Base-by-base conservation (phyloP, 2,113 vertebrate species). In the Amblyornis subalaris region DNA sequence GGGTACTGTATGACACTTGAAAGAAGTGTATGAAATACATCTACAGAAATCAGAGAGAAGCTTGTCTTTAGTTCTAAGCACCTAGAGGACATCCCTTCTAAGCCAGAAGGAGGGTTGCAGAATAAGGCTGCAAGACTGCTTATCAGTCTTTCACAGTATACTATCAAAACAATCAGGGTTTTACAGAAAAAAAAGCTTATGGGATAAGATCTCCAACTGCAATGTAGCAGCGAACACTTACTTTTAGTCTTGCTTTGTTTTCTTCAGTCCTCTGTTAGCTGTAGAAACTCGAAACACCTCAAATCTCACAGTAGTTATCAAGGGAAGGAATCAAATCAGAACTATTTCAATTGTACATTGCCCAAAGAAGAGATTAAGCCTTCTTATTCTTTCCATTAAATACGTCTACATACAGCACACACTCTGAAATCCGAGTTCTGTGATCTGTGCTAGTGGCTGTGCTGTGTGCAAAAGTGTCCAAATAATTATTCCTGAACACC, bases 251-350 rank as follows among this genome's bases (percentile, higher is more conserved):
- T 20, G 6, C 29, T 93, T 85, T 57, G 19, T 88, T 88, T 81
- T 79, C 50, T 53, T 89, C 29, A 90, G 73, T 44, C 35, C 16
- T 90, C 22, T 87, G 11, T 44, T 79, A 85, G 66, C 67, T 84
- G 86, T 83, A 64, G 80, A 66, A 92, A 67, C 54, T 29, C 93
- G 67, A 94, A 94, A 89, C 53, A 54, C 85, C 57, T 95, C 80
- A 94, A 90, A 65, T 91, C 40, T 93, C 92, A 73, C 36, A 25
- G 22, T 70, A 18, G 10, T 92, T 89, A 73, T 88, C 77, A 48
- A 3, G 6, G 91, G 75, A 77, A 94, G 35, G 38, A 83, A 70
- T 91, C 38, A 86, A 79, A 66, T 89, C 51, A 71, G 40, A 84
- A 64, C 17, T 64, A 40, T 71, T 88, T 90, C 48, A 80, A 2